A percentile compares a stretch with the other conserved stretches of the same genome.
Conservation (phyloP, 1,140 invertebrate genomes). For the Drosophila pseudoobscura region DNA sequence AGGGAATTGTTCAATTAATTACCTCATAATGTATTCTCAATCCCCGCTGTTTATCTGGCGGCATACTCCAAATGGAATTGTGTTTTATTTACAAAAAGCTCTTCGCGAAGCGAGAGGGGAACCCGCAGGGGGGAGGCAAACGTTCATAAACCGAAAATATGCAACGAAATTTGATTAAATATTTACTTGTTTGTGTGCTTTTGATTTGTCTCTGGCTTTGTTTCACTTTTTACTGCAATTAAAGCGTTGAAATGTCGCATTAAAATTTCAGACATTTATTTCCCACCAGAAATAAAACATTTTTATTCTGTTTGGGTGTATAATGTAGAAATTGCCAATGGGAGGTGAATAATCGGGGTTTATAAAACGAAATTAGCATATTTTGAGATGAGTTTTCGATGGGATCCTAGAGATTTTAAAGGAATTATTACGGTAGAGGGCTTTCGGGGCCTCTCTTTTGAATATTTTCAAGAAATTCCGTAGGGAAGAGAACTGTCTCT, state of each 20-base stretch:
- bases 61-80: constrained; percentile 54
- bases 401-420: no score
- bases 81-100: constrained; percentile 48
- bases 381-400: no score
- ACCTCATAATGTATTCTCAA: constrained; percentile 59
- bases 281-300: constrained; percentile 27
- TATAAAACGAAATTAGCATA: not conserved
- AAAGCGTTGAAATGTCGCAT: constrained; percentile 32
- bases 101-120: not conserved
- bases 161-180: constrained; percentile 44
- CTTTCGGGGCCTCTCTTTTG: no score
- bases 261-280: constrained; percentile 33
- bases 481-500: no score
- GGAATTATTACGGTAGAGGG: no score
- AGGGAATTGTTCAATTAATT: constrained; percentile 53
- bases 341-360: not conserved
- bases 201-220: not conserved
- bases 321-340: no score
- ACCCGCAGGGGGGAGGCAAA: not conserved
- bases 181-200: constrained; percentile 25
- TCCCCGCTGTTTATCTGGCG: constrained; percentile 47
- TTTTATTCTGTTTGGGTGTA: constrained; percentile 15
- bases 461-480: no score
- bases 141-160: constrained; percentile 41
- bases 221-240: constrained; percentile 18